These are phyloP conservation scores for Pachyseris speciosa DNA, from an alignment of 64 coral and sea anemone species.

Conservation along the genomic window DNA sequence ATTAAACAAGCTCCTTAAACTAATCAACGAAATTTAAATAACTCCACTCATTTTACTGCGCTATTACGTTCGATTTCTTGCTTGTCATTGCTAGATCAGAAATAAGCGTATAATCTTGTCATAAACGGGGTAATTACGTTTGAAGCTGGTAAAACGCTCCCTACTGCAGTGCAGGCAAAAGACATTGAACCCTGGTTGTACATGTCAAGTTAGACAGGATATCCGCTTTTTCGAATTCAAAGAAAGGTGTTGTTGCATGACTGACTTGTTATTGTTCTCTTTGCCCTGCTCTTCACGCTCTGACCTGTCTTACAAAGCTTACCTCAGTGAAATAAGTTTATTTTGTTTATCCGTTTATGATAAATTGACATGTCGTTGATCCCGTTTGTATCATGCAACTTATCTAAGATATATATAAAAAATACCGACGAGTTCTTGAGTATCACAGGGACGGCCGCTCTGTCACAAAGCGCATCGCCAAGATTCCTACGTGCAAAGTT, in stretches of 20 bases:
- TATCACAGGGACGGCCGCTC: neutral
- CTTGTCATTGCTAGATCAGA: neutral
- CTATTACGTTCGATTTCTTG: neutral
- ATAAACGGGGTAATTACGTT: slow-evolving; percentile 5
- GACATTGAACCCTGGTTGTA: neutral
- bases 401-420: too few species aligned
- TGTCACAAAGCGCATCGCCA: neutral
- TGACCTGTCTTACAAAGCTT: neutral
- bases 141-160: neutral
- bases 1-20: neutral
- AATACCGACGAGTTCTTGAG: too few species aligned
- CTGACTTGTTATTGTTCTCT: slow-evolving; percentile 11
- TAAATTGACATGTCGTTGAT: neutral
- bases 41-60: neutral
- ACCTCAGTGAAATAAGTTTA: neutral
- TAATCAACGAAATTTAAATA: neutral
- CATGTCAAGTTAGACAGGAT: neutral
- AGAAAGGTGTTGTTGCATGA: neutral
- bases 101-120: neutral
- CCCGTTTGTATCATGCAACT: neutral
- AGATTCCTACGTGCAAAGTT: neutral
- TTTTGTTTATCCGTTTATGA: neutral
- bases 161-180: neutral
- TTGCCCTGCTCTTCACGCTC: neutral
- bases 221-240: neutral